Evolutionary conservation across 2,113 vertebrate genomes (phyloP), one percentile per base, ranked within the genome.

Genomic region (Podarcis raffonei): DNA sequence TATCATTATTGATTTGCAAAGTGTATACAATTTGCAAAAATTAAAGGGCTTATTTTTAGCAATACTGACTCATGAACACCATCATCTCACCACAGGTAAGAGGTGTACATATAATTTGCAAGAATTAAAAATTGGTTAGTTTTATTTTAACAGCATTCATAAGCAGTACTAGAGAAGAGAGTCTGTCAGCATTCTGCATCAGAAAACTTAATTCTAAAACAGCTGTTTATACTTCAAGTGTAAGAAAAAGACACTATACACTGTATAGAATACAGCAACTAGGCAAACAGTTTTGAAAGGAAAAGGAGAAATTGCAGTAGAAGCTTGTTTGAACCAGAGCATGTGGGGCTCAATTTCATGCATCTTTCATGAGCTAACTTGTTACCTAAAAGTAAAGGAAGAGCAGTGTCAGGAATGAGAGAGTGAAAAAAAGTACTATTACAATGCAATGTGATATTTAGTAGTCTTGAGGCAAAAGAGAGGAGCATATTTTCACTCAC

Each of bases 201-300:
- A 42, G 90, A 96, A 94, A 90, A 35, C 18, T 81, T 83, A 85
- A 89, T 93, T 95, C 23, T 94, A 53, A 53, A 53, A 92, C 90
- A 95, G 85, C 42, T 92, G 81, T 95, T 96, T 95, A 85, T 93
- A 93, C 84, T 82, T 92, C 81, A 91, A 16, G 84, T 84, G 37
- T 93, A 95, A 96, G 95, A 81, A 59, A 93, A 85, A 89, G 35
- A 85, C 78, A 86, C 25, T 79, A 89, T 72, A 18, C 59, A 62
- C 18, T 62, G 13, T 62, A 62, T 20, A 62, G 59, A 15, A 62
- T 62, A 5, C 85, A 95, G 85, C 83, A 92, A 87, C 68, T 93
- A 7, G 6, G 62, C 74, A 95, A 95, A 88, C 11, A 93, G 92
- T 79, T 82, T 87, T 71, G 92, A 86, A 94, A 83, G 39, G 91